Percentiles rank a stretch among this genome's conserved stretches.
phyloP scores from a whole-genome alignment of 2,113 vertebrate genomes.

The Clarias gariepinus region DNA sequence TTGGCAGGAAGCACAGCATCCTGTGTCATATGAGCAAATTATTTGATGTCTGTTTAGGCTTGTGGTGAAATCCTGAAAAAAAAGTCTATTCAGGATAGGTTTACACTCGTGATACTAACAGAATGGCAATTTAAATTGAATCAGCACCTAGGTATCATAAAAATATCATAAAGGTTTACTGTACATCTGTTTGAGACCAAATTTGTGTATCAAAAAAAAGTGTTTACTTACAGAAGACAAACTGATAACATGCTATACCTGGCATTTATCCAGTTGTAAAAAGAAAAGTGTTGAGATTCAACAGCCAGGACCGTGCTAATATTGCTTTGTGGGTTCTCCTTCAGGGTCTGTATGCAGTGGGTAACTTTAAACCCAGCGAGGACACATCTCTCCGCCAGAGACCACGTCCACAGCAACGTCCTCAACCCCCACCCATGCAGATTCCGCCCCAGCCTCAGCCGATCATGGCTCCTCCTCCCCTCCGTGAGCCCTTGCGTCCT shows the following conservation, averaged over 20 bases:
- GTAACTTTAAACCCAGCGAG: constrained; percentile 91
- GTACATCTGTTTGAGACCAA: background rate
- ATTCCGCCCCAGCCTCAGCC: constrained; percentile 42
- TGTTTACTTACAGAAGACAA: background rate
- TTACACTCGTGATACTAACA: too few species aligned
- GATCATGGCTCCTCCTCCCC: constrained; percentile 37
- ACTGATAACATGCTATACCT: background rate
- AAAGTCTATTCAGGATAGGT: too few species aligned
- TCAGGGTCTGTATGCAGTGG: constrained; percentile 93
- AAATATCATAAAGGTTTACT: background rate
- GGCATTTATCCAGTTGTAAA: background rate
- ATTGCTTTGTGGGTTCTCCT: background rate
- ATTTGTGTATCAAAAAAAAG: background rate
- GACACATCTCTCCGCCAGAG: constrained; percentile 68
- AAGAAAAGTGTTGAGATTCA: background rate
- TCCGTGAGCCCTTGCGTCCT: constrained; percentile 80
- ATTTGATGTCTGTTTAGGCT: too few species aligned
- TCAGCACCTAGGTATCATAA: background rate
- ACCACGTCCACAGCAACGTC: constrained; percentile 39
- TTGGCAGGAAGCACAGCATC: too few species aligned
- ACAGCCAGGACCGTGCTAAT: background rate
- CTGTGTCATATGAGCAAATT: too few species aligned
- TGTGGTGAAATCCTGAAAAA: too few species aligned
- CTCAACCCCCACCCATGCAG: constrained; percentile 39
- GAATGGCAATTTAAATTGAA: background rate